Conservation (phyloP, 2,113 vertebrate genomes). For the Australoheros scitulus region DNA sequence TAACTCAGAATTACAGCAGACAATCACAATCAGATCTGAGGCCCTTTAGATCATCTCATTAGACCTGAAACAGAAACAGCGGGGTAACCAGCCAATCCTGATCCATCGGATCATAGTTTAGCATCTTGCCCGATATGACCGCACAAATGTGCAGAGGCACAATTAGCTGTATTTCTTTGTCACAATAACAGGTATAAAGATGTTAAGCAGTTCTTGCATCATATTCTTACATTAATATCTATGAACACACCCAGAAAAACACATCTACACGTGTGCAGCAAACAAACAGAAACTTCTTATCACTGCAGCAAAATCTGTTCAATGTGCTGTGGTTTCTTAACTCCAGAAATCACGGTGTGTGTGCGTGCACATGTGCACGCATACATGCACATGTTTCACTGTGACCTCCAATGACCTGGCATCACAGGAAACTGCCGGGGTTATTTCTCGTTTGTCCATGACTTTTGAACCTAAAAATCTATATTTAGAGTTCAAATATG, state of each 20-base stretch:
- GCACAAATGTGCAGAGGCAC: background rate
- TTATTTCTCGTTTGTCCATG: background rate
- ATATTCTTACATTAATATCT: background rate
- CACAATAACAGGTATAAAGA: background rate
- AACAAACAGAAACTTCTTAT: background rate
- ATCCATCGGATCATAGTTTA: background rate
- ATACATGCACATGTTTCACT: background rate
- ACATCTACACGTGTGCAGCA: background rate
- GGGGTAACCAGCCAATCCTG: no score
- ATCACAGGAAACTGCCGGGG: background rate
- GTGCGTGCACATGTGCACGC: accelerated
- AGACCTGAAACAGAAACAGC: background rate
- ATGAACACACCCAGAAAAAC: background rate
- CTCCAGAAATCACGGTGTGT: background rate
- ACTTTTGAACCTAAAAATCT: background rate
- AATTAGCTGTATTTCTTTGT: background rate
- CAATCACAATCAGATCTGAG: background rate
- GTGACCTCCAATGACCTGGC: background rate
- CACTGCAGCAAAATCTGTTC: background rate
- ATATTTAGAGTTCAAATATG: background rate
- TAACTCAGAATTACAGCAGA: no score
- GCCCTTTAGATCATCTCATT: background rate
- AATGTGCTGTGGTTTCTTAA: background rate
- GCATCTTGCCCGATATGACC: background rate
- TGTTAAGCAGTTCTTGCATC: background rate